These are phyloP conservation scores for Hirtodrosophila duncani DNA, from an alignment of 2,888 invertebrate genomes.

Conservation along the genomic window DNA sequence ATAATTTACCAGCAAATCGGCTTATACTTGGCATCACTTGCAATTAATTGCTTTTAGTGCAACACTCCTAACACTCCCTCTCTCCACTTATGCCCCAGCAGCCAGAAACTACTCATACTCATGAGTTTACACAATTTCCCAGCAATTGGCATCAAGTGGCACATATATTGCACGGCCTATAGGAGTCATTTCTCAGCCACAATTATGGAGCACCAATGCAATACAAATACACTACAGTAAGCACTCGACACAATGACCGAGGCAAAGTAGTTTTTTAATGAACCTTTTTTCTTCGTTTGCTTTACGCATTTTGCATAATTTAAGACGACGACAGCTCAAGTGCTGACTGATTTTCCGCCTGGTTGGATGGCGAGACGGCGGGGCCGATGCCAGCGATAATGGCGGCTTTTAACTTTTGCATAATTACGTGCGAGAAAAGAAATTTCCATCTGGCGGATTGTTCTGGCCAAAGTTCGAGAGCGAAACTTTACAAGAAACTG, in stretches of 20 bases:
- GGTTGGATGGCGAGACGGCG: constrained; percentile 41
- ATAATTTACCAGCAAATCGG: constrained; percentile 26
- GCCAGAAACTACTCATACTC: constrained; percentile 12
- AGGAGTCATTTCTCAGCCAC: constrained; percentile 13
- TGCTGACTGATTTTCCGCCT: constrained; percentile 56
- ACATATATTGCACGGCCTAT: constrained; percentile 25
- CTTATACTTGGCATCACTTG: constrained; percentile 24
- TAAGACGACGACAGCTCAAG: constrained; percentile 50
- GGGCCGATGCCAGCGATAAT: constrained; percentile 9
- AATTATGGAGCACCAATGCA: constrained; percentile 19
- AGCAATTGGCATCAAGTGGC: constrained; percentile 49
- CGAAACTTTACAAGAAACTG: constrained; percentile 17
- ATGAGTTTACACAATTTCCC: constrained; percentile 44
- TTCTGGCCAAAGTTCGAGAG: constrained; percentile 15
- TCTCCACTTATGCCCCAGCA: background rate
- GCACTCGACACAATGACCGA: constrained; percentile 26
- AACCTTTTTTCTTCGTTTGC: constrained; percentile 11
- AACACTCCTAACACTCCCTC: background rate
- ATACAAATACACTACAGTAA: constrained; percentile 19
- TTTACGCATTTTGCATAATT: constrained; percentile 49
- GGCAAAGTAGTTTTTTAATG: constrained; percentile 37
- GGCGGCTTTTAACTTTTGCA: constrained; percentile 61
- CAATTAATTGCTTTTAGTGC: constrained; percentile 32
- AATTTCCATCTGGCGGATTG: constrained; percentile 19
- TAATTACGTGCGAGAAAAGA: constrained; percentile 60